Conservation (phyloP, 2,888 invertebrate species). For the Terebella lapidaria region DNA sequence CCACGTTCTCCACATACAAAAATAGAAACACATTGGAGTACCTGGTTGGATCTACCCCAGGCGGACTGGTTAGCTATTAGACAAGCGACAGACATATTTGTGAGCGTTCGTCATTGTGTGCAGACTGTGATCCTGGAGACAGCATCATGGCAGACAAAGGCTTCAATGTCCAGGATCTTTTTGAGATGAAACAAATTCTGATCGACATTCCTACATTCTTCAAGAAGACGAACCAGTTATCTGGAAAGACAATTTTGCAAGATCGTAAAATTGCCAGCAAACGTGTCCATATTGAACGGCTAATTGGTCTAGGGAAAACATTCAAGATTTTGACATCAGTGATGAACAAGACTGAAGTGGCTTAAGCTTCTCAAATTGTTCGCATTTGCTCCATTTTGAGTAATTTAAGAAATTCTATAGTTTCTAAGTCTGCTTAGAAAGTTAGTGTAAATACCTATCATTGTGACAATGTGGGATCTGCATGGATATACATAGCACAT, state of each 20-base stretch:
- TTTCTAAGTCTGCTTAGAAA: constrained; percentile 6
- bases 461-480: too few species aligned
- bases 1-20: constrained; percentile 30
- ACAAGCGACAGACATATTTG: constrained; percentile 25
- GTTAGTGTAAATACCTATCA: too few species aligned
- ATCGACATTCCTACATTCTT: constrained; percentile 28
- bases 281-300: constrained; percentile 25
- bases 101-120: constrained; percentile 5
- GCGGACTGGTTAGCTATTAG: constrained; percentile 26
- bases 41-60: constrained; percentile 24
- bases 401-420: constrained; percentile 8
- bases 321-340: constrained; percentile 11
- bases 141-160: constrained; percentile 17
- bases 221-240: constrained; percentile 23
- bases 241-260: constrained; percentile 8
- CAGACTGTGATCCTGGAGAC: constrained; percentile 7
- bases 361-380: constrained; percentile 2
- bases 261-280: constrained; percentile 25
- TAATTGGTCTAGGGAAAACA: constrained; percentile 23
- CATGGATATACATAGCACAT: too few species aligned
- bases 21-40: constrained; percentile 30
- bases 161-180: too few species aligned
- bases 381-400: constrained; percentile 3
- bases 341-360: constrained; percentile 4
- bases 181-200: constrained; percentile 17